phyloP scores from a whole-genome alignment of 1,140 invertebrate species.

The Augochlora pura region DNA sequence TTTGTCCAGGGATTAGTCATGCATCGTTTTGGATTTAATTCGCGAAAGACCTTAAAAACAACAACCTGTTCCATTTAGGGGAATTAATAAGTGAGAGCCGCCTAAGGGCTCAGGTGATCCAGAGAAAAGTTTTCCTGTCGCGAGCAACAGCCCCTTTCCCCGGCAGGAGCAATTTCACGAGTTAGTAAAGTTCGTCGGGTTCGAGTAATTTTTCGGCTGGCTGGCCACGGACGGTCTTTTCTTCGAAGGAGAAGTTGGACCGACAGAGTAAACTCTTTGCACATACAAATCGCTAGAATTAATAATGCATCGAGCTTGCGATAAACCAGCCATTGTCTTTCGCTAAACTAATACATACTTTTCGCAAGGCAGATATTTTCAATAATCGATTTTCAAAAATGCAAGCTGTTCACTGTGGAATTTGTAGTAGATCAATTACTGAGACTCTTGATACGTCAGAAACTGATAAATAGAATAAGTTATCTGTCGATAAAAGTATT shows the following conservation, averaged over 20 bases:
- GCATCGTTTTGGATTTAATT: constrained; percentile 63
- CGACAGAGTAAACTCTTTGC: neutral
- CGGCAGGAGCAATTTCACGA: constrained; percentile 68
- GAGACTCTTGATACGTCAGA: no score
- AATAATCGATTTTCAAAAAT: no score
- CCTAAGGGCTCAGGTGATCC: constrained; percentile 59
- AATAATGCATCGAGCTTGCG: neutral
- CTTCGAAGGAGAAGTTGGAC: constrained; percentile 6
- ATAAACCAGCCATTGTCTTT: no score
- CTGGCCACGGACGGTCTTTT: neutral
- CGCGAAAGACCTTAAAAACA: constrained; percentile 57
- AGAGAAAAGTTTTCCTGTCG: constrained; percentile 52
- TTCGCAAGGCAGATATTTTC: no score
- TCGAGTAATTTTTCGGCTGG: constrained; percentile 47
- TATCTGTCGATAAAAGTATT: no score
- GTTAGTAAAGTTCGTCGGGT: constrained; percentile 47
- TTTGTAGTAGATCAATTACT: no score
- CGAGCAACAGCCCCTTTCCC: neutral
- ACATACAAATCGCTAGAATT: constrained; percentile 3
- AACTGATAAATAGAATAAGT: no score
- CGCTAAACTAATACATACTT: no score
- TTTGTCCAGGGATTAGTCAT: constrained; percentile 75
- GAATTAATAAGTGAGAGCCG: constrained; percentile 37
- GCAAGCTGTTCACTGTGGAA: no score
- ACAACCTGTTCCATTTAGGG: constrained; percentile 36